phyloP scores from a whole-genome alignment of 2,113 vertebrate species.

The Oplegnathus fasciatus region DNA sequence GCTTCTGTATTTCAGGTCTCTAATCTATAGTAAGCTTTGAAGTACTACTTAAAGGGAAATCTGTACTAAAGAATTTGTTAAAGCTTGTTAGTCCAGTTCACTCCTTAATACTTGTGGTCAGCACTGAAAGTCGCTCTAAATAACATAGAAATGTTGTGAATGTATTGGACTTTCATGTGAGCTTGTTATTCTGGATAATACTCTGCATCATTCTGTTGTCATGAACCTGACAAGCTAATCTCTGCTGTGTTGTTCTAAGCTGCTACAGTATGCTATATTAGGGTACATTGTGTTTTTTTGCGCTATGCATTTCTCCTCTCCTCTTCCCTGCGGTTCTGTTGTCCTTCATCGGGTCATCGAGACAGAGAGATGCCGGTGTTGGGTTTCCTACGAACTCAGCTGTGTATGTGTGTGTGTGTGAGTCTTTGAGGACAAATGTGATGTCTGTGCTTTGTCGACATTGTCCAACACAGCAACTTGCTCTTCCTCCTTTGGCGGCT shows the following conservation, averaged over 20 bases:
- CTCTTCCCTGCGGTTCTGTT: conserved; percentile 70
- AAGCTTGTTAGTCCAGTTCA: conserved; percentile 3
- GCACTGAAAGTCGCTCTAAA: neutral
- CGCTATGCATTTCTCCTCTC: conserved; percentile 51
- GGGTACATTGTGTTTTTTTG: conserved; percentile 48
- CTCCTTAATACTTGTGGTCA: neutral
- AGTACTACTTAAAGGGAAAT: conserved; percentile 18
- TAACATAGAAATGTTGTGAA: neutral
- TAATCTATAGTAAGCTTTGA: neutral
- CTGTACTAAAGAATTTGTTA: conserved; percentile 15
- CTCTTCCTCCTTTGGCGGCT: conserved; percentile 52
- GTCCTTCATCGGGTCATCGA: conserved; percentile 75
- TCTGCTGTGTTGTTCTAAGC: conserved; percentile 37
- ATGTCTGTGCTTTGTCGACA: conserved; percentile 41
- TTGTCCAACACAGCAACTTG: conserved; percentile 52
- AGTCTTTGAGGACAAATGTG: conserved; percentile 48
- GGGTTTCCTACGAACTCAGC: conserved; percentile 64
- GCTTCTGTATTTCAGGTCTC: conserved; percentile 7
- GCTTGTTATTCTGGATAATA: conserved; percentile 1
- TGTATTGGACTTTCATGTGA: neutral
- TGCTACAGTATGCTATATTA: conserved; percentile 60
- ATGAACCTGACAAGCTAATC: conserved; percentile 32
- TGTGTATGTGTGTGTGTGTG: conserved; percentile 16
- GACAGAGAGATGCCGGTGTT: conserved; percentile 72
- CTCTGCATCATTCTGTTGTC: conserved; percentile 12